Percentiles rank a stretch among this genome's conserved stretches.
Evolutionary conservation across 2,888 invertebrate species (phyloP).

Genomic region (Xestia ashworthii): DNA sequence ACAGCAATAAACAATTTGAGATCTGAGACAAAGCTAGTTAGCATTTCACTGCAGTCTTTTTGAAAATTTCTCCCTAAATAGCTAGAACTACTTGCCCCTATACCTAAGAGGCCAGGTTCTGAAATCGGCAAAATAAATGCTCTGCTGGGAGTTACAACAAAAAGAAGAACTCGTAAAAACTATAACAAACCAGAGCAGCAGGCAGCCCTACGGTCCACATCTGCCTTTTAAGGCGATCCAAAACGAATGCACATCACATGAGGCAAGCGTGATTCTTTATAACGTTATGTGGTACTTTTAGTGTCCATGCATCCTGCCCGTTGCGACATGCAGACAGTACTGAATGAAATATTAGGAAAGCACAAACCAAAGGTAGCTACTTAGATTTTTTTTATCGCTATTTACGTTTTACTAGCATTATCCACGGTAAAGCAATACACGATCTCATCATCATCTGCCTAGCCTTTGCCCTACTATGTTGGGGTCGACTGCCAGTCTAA

Average conservation of each 20-base stretch:
- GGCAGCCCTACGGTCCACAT: constrained; percentile 62
- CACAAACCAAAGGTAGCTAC: not conserved
- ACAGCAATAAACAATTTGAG: no score
- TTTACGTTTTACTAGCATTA: not conserved
- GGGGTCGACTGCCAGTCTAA: no score
- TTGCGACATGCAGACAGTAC: constrained; percentile 45
- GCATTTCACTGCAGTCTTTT: not conserved
- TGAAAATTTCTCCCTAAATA: not conserved
- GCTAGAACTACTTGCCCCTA: not conserved
- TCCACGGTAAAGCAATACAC: no score
- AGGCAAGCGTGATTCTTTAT: constrained; percentile 58
- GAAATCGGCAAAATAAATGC: not conserved
- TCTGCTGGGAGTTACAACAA: not conserved
- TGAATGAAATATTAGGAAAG: constrained; percentile 18
- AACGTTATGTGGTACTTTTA: constrained; percentile 60
- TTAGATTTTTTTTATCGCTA: not conserved
- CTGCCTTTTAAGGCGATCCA: constrained; percentile 67
- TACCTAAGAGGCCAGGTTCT: no score
- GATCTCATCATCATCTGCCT: no score
- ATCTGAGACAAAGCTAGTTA: not conserved
- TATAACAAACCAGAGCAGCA: constrained; percentile 38
- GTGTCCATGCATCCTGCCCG: constrained; percentile 49
- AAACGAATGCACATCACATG: constrained; percentile 61
- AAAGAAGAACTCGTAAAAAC: no score
- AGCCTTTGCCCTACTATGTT: no score